Evolutionary conservation across 2,888 invertebrate genomes (phyloP), one percentile per base, ranked within the genome.

Genomic region (Lissocephala sabroskyi): DNA sequence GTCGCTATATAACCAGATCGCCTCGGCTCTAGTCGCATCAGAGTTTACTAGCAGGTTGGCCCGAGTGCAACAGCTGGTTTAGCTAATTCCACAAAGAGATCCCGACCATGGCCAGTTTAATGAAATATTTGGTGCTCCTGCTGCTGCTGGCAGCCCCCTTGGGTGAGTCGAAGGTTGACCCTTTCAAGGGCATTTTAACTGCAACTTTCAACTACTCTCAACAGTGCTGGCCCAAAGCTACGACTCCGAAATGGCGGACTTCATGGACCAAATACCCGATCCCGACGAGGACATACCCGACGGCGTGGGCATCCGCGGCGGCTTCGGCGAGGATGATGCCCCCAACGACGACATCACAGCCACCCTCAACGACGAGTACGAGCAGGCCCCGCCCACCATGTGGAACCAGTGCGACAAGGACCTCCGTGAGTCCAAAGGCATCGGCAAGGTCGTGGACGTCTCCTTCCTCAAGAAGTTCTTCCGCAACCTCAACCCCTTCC

Each of bases 401-500:
- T 81, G 80, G 80, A 59, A 79, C 13, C 65, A 60, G 6, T 81
- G 80, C 30, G 80, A 80, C 43, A 77, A 80, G 11, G 73, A 79
- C 45, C 45, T 81, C 11, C 55, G 65, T 1, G 59, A 73, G 13
- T 49, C 65, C 0, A 48, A 55, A 2, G 80, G 80, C 4, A 53
- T 77, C 7, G 48, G 64, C 0, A 65, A 66, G 33, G 73, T 67
- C 17, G 23, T 81, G 9, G 80, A 81, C 41, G 3, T 75, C 2
- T 45, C 65, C 1, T 79, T 81, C 28, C 36, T 81, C 1, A 68
- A 62, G 49, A 81, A 80, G 45, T 61, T 81, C 33, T 70, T 68
- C 2, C 56, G 56, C 13, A 80, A 81, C 46, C 52, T 81, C 36
- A 78, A 71, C 51, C 80, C 81, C 0, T 80, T 77, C 14, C 45